Base-by-base conservation (phyloP, 2,888 invertebrate genomes). In the Cabera pusaria region DNA sequence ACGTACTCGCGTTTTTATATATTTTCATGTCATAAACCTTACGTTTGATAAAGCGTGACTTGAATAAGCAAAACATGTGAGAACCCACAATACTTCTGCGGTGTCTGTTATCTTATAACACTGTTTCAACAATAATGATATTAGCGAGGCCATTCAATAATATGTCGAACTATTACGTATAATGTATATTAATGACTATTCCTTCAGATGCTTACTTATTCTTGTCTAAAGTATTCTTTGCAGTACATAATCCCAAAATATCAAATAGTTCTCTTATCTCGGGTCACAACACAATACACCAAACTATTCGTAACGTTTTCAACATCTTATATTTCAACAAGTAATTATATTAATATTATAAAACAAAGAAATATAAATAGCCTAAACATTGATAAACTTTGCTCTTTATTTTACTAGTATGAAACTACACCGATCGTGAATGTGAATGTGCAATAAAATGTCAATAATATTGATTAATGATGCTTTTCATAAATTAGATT, bases 251-350 rank as follows among this genome's bases (percentile, higher is more conserved):
- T n/a, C 27, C 29, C 41, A 11, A 44, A 18, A 36, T 54, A 49
- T 59, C 58, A 50, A 18, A 39, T 45, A 45, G 38, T 47, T 37
- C 11, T 29, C 49, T 11, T 58, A 64, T 61, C 56, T n/a, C 29
- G 18, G 32, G 32, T 49, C 44, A 49, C 39, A 29, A 29, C 14
- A 3, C 4, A 14, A 14, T 14, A 14, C 31, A 28, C 20, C 11
- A 26, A 24, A 17, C 11, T 10, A 9, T 10, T 23, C 17, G 17
- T 22, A 23, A 23, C 16, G 3, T 24, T 22, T 31, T 21, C 10
- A 14, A 6, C n/a, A 14, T 14, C 10, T 16, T 4, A 8, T 25
- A 18, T 25, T 21, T 26, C 25, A 37, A 45, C 34, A 38, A 38
- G 40, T 42, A 37, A 48, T 51, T 48, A 51, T 34, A 35, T 37